phyloP scores from a whole-genome alignment of 2,888 invertebrate genomes.

The Arctia plantaginis region DNA sequence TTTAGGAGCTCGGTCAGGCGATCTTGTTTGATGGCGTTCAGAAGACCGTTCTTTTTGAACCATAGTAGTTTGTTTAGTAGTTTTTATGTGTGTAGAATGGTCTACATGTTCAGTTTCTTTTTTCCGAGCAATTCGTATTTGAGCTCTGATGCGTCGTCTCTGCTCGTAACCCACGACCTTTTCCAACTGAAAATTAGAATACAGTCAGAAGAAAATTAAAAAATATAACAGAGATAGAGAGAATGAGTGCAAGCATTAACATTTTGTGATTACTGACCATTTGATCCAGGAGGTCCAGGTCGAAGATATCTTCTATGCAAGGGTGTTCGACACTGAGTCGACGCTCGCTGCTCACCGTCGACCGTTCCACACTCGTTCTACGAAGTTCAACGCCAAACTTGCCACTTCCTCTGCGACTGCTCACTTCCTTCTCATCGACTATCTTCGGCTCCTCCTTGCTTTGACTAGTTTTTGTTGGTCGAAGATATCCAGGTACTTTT shows the following conservation, averaged over 20 bases:
- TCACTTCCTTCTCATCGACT: slow-evolving; percentile 74
- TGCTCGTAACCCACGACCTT: slow-evolving; percentile 92
- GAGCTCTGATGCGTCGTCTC: slow-evolving; percentile 91
- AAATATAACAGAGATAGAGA: slow-evolving; percentile 47
- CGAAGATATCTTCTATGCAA: slow-evolving; percentile 91
- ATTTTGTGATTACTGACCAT: slow-evolving; percentile 84
- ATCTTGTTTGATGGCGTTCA: slow-evolving; percentile 57
- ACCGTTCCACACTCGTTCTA: slow-evolving; percentile 85
- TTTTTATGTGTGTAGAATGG: slow-evolving; percentile 59
- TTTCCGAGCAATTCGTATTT: slow-evolving; percentile 91
- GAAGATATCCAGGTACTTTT: slow-evolving; percentile 72
- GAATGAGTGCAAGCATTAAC: slow-evolving; percentile 54
- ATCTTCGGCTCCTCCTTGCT: slow-evolving; percentile 72
- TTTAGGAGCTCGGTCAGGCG: slow-evolving; percentile 61
- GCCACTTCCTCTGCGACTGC: slow-evolving; percentile 84
- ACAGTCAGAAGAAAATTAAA: slow-evolving; percentile 52
- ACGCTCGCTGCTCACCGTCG: slow-evolving; percentile 78
- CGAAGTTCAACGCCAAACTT: slow-evolving; percentile 90
- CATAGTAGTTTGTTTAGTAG: slow-evolving; percentile 56
- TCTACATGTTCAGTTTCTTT: slow-evolving; percentile 82
- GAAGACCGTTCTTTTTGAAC: slow-evolving; percentile 59
- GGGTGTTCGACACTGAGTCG: slow-evolving; percentile 83
- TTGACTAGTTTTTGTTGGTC: slow-evolving; percentile 77
- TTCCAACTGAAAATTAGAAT: slow-evolving; percentile 87
- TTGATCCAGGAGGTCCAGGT: slow-evolving; percentile 89